Evolutionary conservation across 2,888 invertebrate genomes (phyloP).

Genomic region (Orchestes rusci): DNA sequence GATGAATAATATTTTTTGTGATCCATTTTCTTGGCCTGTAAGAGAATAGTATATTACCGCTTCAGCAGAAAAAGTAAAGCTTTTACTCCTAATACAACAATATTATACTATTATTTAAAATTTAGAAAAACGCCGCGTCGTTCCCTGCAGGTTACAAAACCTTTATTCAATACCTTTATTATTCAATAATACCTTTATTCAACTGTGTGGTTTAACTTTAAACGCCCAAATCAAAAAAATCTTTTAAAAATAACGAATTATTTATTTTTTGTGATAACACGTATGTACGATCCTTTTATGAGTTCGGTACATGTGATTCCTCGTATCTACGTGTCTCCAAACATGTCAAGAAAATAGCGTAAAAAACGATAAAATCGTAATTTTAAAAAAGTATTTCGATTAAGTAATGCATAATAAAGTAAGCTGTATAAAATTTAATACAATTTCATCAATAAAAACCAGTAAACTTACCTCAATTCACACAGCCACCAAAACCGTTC

Average conservation of each 20-base stretch:
- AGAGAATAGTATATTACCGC: no score
- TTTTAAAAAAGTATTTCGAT: background rate
- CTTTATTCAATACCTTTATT: no score
- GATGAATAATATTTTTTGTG: no score
- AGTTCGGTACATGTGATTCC: background rate
- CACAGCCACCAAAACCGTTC: conserved; percentile 1
- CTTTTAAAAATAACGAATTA: background rate
- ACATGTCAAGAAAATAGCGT: background rate
- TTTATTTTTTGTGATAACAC: background rate
- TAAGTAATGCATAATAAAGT: background rate
- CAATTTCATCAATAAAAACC: background rate
- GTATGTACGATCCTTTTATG: background rate
- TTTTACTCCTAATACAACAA: no score
- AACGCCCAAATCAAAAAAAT: no score
- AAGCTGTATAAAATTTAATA: background rate
- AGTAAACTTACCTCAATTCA: background rate
- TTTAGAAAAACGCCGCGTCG: no score
- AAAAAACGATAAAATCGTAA: background rate
- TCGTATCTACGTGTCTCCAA: background rate
- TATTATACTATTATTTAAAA: no score
- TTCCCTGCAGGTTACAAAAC: no score
- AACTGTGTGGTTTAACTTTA: no score
- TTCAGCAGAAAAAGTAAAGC: no score
- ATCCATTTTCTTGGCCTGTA: no score
- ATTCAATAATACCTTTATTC: no score